Conservation (phyloP, 1,140 invertebrate species). For the Idris sp. region DNA sequence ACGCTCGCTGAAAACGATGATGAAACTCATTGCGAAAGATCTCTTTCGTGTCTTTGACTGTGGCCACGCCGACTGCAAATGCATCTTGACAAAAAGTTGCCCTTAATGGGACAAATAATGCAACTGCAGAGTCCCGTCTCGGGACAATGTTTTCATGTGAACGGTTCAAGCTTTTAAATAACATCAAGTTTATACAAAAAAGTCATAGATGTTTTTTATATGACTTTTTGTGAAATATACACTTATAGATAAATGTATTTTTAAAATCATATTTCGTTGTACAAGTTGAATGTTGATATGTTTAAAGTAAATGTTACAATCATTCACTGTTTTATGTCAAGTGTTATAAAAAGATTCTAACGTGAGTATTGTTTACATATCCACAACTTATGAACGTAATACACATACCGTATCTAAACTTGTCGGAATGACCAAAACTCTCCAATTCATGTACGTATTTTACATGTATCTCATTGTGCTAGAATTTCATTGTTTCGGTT, state of each 20-base stretch:
- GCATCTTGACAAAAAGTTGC: slow-evolving; percentile 29
- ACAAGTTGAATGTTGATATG: too few relatives aligned
- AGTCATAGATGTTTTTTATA: too few relatives aligned
- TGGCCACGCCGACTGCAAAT: slow-evolving; percentile 35
- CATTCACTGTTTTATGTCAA: too few relatives aligned
- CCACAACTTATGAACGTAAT: slow-evolving; percentile 9
- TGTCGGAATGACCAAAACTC: slow-evolving; percentile 24
- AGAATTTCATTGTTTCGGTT: slow-evolving; percentile 26
- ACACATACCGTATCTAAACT: slow-evolving; percentile 15
- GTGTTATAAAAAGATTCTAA: too few relatives aligned
- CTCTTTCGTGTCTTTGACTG: slow-evolving; percentile 35
- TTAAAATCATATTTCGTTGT: too few relatives aligned
- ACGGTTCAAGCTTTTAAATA: too few relatives aligned
- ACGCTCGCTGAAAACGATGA: slow-evolving; percentile 10
- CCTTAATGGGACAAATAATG: slow-evolving; percentile 44
- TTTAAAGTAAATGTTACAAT: too few relatives aligned
- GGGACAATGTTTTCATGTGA: slow-evolving; percentile 7
- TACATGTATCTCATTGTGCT: slow-evolving; percentile 34
- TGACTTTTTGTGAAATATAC: too few relatives aligned
- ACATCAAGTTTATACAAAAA: too few relatives aligned
- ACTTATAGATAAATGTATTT: too few relatives aligned
- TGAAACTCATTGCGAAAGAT: slow-evolving; percentile 21
- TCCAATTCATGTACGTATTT: slow-evolving; percentile 22
- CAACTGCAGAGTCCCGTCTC: slow-evolving; percentile 15
- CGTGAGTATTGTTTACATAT: slow-evolving; percentile 3